A percentile compares a stretch with the other conserved stretches of the same genome.
phyloP scores from a whole-genome alignment of 2,888 invertebrate species.

The Aporophyla lueneburgensis region DNA sequence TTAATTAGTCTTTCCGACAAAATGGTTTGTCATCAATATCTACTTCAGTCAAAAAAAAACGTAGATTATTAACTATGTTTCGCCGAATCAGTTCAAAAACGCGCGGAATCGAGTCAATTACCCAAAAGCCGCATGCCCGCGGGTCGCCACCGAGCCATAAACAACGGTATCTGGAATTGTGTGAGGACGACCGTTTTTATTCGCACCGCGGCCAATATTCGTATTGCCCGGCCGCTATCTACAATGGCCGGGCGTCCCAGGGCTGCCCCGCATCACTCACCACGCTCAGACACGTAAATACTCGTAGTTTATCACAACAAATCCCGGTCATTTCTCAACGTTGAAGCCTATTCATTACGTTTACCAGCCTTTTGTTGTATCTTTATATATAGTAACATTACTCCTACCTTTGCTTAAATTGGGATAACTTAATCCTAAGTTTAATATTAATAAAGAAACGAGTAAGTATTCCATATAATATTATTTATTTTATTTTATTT shows the following conservation, averaged over 20 bases:
- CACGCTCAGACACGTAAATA: slow-evolving; percentile 44
- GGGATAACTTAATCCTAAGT: background rate
- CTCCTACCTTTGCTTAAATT: slow-evolving; percentile 20
- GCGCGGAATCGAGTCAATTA: slow-evolving; percentile 27
- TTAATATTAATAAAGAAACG: slow-evolving; percentile 14
- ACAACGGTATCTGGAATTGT: slow-evolving; percentile 42
- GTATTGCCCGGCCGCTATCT: slow-evolving; percentile 42
- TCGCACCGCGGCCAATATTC: slow-evolving; percentile 33
- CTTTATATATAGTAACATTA: slow-evolving; percentile 49
- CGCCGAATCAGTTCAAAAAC: background rate
- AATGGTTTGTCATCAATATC: background rate
- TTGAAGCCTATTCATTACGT: slow-evolving; percentile 38
- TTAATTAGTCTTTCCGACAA: slow-evolving; percentile 1
- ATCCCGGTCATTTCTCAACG: slow-evolving; percentile 55
- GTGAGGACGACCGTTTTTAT: slow-evolving; percentile 34
- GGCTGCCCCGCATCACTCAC: slow-evolving; percentile 59
- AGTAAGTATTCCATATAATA: background rate
- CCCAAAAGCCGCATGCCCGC: slow-evolving; percentile 2
- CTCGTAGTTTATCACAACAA: slow-evolving; percentile 55
- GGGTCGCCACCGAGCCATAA: slow-evolving; percentile 26
- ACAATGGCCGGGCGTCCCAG: slow-evolving; percentile 31
- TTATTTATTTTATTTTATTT: no score
- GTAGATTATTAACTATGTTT: background rate
- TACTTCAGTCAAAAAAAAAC: slow-evolving; percentile 5
- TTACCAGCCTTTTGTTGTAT: slow-evolving; percentile 34